Evolutionary conservation across 2,888 invertebrate genomes (phyloP).

Genomic region (Tyria jacobaeae): DNA sequence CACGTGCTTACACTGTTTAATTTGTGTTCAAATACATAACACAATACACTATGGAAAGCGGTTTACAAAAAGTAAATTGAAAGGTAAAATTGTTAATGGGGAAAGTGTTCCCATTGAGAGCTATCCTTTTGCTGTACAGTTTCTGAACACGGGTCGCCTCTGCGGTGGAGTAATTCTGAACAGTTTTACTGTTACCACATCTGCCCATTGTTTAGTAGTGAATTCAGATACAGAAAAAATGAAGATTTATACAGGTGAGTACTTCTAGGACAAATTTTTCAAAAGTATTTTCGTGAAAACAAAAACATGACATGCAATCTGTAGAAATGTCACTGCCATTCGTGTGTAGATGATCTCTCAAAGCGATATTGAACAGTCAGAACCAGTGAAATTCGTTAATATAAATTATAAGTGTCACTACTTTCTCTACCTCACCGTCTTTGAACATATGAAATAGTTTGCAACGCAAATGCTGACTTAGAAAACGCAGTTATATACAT

Average conservation of each 20-base stretch:
- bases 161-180: constrained; percentile 71
- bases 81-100: constrained; percentile 66
- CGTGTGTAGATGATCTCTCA: no score
- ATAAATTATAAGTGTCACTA: no score
- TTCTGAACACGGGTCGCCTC: constrained; percentile 65
- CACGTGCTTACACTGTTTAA: neutral
- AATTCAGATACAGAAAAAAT: constrained; percentile 60
- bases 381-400: no score
- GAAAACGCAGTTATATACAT: no score
- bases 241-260: constrained; percentile 66
- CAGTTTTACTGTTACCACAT: constrained; percentile 67
- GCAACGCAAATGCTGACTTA: no score
- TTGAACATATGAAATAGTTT: no score
- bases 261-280: neutral
- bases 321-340: neutral
- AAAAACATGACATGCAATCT: neutral
- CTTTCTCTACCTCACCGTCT: no score
- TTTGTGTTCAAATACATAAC: neutral
- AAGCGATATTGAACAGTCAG: no score
- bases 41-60: neutral
- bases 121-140: constrained; percentile 64
- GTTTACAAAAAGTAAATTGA: constrained; percentile 5
- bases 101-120: constrained; percentile 48
- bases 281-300: neutral
- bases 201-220: constrained; percentile 71